Conservation (phyloP, 53 echinoderm and acorn worm genomes). For the Arbacia lixula region DNA sequence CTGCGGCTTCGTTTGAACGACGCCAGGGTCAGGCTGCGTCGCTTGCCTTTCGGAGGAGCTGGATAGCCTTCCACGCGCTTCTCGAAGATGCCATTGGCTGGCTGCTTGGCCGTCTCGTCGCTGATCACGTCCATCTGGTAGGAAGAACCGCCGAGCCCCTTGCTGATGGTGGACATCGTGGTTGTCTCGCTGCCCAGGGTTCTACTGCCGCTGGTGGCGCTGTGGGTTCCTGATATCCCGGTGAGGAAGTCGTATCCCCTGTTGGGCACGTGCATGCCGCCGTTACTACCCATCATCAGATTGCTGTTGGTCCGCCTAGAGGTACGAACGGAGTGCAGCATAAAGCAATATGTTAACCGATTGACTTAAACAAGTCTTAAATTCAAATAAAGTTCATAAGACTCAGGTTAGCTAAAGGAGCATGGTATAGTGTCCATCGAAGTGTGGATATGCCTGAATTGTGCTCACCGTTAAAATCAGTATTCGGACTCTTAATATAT, state of each 20-base stretch:
- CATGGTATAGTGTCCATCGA: no score
- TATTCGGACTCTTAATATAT: no score
- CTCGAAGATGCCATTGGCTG: not conserved
- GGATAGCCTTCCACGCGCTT: not conserved
- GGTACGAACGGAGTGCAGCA: no score
- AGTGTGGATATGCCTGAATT: no score
- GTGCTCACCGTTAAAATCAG: no score
- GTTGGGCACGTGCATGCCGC: conserved; percentile 40
- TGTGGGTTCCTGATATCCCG: conserved; percentile 23
- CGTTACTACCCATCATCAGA: not conserved
- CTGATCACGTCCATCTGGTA: conserved; percentile 44
- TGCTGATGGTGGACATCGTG: conserved; percentile 38
- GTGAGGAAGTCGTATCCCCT: conserved; percentile 54
- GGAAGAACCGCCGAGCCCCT: conserved; percentile 28
- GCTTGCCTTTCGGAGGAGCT: conserved; percentile 7
- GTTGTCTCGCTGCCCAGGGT: conserved; percentile 23
- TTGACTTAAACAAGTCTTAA: no score
- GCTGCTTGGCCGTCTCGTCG: not conserved
- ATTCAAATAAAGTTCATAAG: no score
- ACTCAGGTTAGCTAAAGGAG: no score
- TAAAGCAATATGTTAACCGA: no score
- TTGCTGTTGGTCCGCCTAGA: not conserved
- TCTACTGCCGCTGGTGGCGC: not conserved
- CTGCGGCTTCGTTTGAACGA: conserved; percentile 16
- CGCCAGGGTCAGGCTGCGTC: conserved; percentile 19